phyloP scores from a whole-genome alignment of 53 echinoderm and acorn worm genomes.

The Crossaster papposus region DNA sequence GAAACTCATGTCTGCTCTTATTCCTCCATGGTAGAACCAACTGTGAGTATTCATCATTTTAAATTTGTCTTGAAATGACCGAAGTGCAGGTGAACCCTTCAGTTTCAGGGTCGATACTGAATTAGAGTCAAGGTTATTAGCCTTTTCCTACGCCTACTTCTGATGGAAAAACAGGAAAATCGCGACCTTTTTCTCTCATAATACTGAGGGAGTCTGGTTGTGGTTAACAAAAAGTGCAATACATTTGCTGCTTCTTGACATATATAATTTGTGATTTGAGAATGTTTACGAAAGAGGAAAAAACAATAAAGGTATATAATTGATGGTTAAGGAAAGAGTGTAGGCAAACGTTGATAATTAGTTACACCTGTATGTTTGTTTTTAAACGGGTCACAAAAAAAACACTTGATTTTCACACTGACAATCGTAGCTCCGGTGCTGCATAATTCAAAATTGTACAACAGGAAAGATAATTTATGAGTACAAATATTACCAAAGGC shows the following conservation, averaged over 20 bases:
- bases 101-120: background rate
- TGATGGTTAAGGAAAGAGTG: background rate
- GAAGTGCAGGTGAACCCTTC: background rate
- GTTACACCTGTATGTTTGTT: background rate
- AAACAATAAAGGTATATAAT: background rate
- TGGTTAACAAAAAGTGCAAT: background rate
- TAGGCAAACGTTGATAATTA: background rate
- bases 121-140: background rate
- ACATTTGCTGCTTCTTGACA: background rate
- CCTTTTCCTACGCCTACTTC: background rate
- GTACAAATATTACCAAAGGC: too few relatives aligned
- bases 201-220: background rate
- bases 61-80: background rate
- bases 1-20: too few relatives aligned
- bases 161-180: constrained; percentile 11
- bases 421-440: too few relatives aligned
- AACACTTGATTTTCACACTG: too few relatives aligned
- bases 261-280: background rate
- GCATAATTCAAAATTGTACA: too few relatives aligned
- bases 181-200: background rate
- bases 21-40: too few relatives aligned
- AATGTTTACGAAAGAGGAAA: constrained; percentile 1
- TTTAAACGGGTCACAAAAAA: too few relatives aligned
- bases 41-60: background rate
- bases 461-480: too few relatives aligned